Percentiles rank a stretch among this genome's conserved stretches.
Evolutionary conservation across 2,113 vertebrate genomes (phyloP).

Genomic region (Mesocricetus auratus): DNA sequence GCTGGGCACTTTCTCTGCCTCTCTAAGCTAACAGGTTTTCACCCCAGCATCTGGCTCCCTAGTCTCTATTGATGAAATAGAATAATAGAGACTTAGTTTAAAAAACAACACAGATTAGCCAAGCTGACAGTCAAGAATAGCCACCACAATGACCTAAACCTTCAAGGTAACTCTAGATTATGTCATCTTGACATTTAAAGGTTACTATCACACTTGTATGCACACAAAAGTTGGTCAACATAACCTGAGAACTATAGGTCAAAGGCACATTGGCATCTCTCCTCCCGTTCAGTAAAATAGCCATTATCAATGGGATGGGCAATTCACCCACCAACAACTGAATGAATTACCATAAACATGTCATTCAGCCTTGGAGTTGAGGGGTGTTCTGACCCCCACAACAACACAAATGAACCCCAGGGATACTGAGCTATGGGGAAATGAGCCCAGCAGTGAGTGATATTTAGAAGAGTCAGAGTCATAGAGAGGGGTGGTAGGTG

Average conservation of each 20-base stretch:
- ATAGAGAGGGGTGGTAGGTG: not conserved
- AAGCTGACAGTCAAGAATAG: not conserved
- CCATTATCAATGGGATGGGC: not conserved
- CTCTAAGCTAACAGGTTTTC: not conserved
- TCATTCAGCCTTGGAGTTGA: not conserved
- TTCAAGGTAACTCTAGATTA: not conserved
- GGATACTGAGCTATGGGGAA: not conserved
- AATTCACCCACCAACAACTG: not conserved
- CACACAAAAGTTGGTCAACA: not conserved
- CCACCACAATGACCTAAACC: not conserved
- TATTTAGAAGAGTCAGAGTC: not conserved
- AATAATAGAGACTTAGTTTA: not conserved
- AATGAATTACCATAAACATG: too few relatives aligned
- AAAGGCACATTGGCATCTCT: not conserved
- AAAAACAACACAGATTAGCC: not conserved
- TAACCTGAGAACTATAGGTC: not conserved
- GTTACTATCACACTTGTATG: not conserved
- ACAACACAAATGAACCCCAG: not conserved
- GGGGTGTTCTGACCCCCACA: not conserved
- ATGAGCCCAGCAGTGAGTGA: not conserved
- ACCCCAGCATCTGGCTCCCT: not conserved
- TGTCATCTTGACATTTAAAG: not conserved
- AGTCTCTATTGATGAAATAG: not conserved
- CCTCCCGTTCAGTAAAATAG: not conserved
- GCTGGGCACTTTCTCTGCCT: not conserved